Evolutionary conservation across 1,140 invertebrate genomes (phyloP).

Genomic region (Anadara kagoshimensis): DNA sequence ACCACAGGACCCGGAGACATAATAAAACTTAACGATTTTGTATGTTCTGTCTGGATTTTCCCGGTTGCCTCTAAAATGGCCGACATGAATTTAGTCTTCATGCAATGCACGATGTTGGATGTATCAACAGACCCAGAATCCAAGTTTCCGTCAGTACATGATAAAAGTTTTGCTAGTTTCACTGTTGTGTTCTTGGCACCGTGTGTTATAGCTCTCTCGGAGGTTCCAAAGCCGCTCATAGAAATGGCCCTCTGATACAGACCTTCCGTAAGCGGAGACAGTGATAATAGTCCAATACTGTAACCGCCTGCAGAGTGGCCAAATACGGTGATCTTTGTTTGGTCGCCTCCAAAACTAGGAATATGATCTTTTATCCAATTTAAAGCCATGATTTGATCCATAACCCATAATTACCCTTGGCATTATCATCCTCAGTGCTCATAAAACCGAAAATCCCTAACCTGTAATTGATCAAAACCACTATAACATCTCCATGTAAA

Average conservation of each 20-base stretch:
- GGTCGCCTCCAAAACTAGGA: conserved; percentile 54
- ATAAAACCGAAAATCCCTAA: conserved; percentile 78
- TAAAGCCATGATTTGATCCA: conserved; percentile 53
- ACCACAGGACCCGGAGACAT: conserved; percentile 37
- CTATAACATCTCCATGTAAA: conserved; percentile 81
- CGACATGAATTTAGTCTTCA: not conserved
- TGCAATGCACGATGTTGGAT: conserved; percentile 2
- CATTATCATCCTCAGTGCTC: conserved; percentile 17
- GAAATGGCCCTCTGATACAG: conserved; percentile 39
- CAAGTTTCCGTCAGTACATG: not conserved
- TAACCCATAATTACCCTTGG: conserved; percentile 57
- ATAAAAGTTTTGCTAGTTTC: conserved; percentile 7
- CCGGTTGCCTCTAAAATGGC: conserved; percentile 2
- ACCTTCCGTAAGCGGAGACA: conserved; percentile 29
- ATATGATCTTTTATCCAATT: conserved; percentile 62
- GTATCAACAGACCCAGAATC: not conserved
- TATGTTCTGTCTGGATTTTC: no score
- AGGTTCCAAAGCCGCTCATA: conserved; percentile 85
- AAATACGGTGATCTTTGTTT: conserved; percentile 42
- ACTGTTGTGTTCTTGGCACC: not conserved
- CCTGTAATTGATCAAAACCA: conserved; percentile 87
- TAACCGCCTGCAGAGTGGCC: conserved; percentile 50
- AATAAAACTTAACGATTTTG: conserved; percentile 3
- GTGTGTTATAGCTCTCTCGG: conserved; percentile 84
- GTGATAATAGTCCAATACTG: conserved; percentile 32